Base-by-base conservation (phyloP, 2,888 invertebrate species). In the Biston betularia region DNA sequence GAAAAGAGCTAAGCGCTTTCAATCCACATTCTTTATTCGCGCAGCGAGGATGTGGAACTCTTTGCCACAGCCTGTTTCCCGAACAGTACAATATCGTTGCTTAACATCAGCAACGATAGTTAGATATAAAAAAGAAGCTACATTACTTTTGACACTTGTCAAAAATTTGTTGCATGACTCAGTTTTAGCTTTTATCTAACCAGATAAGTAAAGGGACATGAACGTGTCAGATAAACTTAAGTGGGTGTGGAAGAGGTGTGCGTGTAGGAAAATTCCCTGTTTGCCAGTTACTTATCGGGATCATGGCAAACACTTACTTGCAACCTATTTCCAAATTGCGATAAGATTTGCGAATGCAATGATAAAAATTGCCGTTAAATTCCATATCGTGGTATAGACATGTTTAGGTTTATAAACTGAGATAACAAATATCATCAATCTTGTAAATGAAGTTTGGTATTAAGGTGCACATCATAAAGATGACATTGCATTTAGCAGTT, bases 281-380 rank as follows among this genome's bases (percentile, higher is more conserved):
- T 48, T 58, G 48, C 60, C 50, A 9, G 52, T 60, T 53, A 45
- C 42, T 64, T 68, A 66, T 55, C 67, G 60, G 46, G 35, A 55
- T 50, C 45, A 45, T 53, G 9, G 64, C 63, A 69, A 73, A 70
- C 57, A 72, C 63, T 57, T 59, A 63, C 48, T 58, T 15, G 63
- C 59, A 69, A 73, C 70, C 74, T 63, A 72, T 71, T 71, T 73
- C 57, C 42, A 42, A 64, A 15, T 52, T 42, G 53, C 44, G 72
- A 74, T 72, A 69, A 75, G 70, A 70, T 65, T 62, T 54, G 67
- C 59, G 44, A 50, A 58, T 55, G 63, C 48, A 61, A 56, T 24
- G 65, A 65, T 66, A 63, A 53, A 10, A 44, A 33, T 38, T 50
- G 58, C 54, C 54, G 55, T 35, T 15, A 11, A 35, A 61, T 42